Evolutionary conservation across 2,888 invertebrate genomes (phyloP), one percentile per base, ranked within the genome.

Genomic region (Limulus polyphemus): DNA sequence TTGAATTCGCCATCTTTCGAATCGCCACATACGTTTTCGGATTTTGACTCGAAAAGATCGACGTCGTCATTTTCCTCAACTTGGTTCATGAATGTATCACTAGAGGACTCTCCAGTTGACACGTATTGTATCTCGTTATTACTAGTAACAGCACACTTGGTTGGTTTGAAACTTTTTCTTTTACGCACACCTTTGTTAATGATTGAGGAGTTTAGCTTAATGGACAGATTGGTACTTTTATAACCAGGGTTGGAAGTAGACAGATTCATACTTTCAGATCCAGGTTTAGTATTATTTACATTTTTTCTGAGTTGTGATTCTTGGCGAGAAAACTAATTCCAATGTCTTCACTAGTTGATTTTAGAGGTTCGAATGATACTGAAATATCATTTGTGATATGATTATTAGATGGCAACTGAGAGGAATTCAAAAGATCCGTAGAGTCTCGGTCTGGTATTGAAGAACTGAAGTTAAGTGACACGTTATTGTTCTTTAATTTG

Each of bases 101-200:
- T 81, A 12, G 82, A 82, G 10, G 82, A 83, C 68, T 83, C 83
- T 12, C 82, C 83, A 55, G 72, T 71, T 32, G 81, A 79, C 59
- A 65, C 59, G 51, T 69, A 69, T 54, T 68, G 70, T 49, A 72
- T 62, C 51, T 81, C 81, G 59, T 79, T 78, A 17, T 73, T 73
- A 62, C 73, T 72, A 11, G 60, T 65, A 14, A 64, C 62, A n/a
- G 88, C 84, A 73, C 89, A 85, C 66, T 88, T 82, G 1, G 87
- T 89, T 0, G 92, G 92, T 74, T 92, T 91, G 71, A 88, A 85
- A 71, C 86, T 90, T 78, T 92, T 93, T 47, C 92, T 81, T 77
- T 92, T 93, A 62, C 90, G 81, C 73, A 86, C 87, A 72, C 82
- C 84, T 13, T 84, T 82, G 72, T 83, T 82, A 49, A 16, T 32